Conservation (phyloP, 2,888 invertebrate species). For the Pheosia tremula region DNA sequence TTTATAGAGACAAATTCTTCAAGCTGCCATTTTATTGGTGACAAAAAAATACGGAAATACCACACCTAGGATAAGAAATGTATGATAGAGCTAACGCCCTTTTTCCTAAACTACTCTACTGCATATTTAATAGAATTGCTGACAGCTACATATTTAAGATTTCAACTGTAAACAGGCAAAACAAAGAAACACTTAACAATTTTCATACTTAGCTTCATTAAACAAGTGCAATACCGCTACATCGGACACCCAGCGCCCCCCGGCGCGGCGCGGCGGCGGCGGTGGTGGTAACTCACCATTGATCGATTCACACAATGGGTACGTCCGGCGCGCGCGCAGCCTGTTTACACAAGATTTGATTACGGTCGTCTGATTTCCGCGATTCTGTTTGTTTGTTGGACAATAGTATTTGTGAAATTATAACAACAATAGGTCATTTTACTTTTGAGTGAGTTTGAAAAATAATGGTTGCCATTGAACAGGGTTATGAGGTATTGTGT, state of each 20-base stretch:
- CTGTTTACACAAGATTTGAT: conserved; percentile 44
- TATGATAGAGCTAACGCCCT: no score
- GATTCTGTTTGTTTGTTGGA: conserved; percentile 30
- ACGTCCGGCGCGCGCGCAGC: conserved; percentile 37
- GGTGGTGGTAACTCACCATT: conserved; percentile 11
- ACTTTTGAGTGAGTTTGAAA: conserved; percentile 22
- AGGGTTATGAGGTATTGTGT: not conserved
- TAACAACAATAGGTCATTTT: conserved; percentile 34
- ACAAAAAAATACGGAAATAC: no score
- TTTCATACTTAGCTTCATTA: not conserved
- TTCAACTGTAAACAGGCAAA: not conserved
- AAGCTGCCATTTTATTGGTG: no score
- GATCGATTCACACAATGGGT: conserved; percentile 39
- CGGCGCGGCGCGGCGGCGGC: not conserved
- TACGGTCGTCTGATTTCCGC: conserved; percentile 31
- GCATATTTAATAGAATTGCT: no score
- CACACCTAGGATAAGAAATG: no score
- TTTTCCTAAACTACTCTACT: no score
- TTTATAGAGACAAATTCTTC: no score
- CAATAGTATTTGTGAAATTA: conserved; percentile 13
- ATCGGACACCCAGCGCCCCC: not conserved
- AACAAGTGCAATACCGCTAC: not conserved
- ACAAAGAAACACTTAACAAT: not conserved
- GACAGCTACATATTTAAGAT: no score
- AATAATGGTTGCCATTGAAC: conserved; percentile 9